Evolutionary conservation across 1,140 invertebrate genomes (phyloP).

Genomic region (Rhizoglyphus robini): DNA sequence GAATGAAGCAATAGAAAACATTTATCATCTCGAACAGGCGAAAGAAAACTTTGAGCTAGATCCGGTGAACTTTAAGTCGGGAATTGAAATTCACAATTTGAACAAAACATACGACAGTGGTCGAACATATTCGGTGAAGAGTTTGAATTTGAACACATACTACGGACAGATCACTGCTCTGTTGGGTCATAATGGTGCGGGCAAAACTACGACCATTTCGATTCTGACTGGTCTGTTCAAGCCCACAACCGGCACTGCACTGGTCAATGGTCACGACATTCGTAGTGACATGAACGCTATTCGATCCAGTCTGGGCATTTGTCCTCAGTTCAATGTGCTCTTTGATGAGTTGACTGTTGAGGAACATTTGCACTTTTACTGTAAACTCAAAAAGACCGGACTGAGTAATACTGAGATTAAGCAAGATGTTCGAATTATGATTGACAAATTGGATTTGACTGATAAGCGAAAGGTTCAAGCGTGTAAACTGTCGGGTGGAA

Average conservation of each 20-base stretch:
- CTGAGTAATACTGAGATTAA: background rate
- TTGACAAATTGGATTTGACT: conserved; percentile 37
- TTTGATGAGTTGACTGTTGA: conserved; percentile 21
- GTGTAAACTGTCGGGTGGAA: conserved; percentile 64
- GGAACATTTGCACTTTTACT: conserved; percentile 23
- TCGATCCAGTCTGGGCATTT: conserved; percentile 60
- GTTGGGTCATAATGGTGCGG: conserved; percentile 43
- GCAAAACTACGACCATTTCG: conserved; percentile 46
- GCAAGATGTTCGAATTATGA: conserved; percentile 9
- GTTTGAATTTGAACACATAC: conserved; percentile 36
- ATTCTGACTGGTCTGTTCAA: conserved; percentile 62
- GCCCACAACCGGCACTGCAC: conserved; percentile 51
- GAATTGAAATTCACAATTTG: conserved; percentile 23
- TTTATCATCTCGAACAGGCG: too few species aligned
- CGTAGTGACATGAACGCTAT: conserved; percentile 41
- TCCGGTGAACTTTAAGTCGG: conserved; percentile 19
- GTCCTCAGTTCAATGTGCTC: conserved; percentile 51
- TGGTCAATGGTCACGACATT: conserved; percentile 52
- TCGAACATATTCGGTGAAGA: conserved; percentile 28
- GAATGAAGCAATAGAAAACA: too few species aligned
- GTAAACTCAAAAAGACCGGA: background rate
- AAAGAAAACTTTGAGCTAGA: conserved; percentile 19
- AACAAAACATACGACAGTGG: conserved; percentile 20
- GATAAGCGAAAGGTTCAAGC: conserved; percentile 50
- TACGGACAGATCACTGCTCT: conserved; percentile 38